Conservation (phyloP, 1,140 invertebrate genomes). For the Latrodectus geometricus region DNA sequence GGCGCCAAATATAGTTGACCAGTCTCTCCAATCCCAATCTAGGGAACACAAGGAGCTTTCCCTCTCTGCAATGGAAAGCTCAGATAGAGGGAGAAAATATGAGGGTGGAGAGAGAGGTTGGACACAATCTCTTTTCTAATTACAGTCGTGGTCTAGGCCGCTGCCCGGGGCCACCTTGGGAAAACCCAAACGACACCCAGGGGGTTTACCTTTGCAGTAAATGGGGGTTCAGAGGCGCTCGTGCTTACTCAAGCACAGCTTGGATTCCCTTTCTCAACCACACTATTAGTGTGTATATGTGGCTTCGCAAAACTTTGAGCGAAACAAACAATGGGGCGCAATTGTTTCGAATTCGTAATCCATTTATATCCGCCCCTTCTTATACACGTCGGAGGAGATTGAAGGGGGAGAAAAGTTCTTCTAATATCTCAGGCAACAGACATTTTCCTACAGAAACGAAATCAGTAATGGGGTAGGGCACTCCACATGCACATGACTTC, state of each 20-base stretch:
- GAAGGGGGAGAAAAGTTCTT: background rate
- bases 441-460: background rate
- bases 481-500: background rate
- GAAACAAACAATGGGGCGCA: conserved; percentile 33
- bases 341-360: conserved; percentile 57
- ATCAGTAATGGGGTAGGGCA: conserved; percentile 20
- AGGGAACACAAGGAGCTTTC: conserved; percentile 33
- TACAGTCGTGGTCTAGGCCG: conserved; percentile 56
- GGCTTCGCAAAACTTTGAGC: background rate
- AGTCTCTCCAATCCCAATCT: conserved; percentile 3
- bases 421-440: background rate
- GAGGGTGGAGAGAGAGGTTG: conserved; percentile 20
- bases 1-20: conserved; percentile 51
- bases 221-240: conserved; percentile 47
- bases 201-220: conserved; percentile 57
- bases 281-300: conserved; percentile 10
- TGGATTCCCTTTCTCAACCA: background rate
- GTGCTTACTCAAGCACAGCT: conserved; percentile 43
- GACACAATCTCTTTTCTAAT: conserved; percentile 62
- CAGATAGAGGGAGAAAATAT: conserved; percentile 19
- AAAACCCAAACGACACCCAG: conserved; percentile 60
- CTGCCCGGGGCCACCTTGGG: conserved; percentile 49
- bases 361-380: conserved; percentile 52
- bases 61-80: conserved; percentile 23
- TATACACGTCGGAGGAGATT: background rate